Evolutionary conservation across 1,140 invertebrate genomes (phyloP).

Genomic region (Rhyzopertha dominica): DNA sequence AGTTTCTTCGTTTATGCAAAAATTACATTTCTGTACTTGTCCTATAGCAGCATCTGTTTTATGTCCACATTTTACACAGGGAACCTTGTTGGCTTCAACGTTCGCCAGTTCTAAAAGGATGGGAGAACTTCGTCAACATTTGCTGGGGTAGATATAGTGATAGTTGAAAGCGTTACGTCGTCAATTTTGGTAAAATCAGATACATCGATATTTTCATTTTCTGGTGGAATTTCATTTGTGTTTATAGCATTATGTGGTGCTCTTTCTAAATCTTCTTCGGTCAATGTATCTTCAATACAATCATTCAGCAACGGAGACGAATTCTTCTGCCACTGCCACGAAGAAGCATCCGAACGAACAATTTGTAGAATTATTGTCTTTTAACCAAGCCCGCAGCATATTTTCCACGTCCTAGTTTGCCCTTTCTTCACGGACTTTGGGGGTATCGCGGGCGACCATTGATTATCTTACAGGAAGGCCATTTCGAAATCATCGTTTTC

Average conservation of each 20-base stretch:
- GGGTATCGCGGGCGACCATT: constrained; percentile 43
- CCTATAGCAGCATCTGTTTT: constrained; percentile 8
- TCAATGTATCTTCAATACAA: too few relatives aligned
- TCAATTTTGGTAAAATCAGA: constrained; percentile 28
- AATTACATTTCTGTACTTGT: constrained; percentile 20
- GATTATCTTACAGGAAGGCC: constrained; percentile 41
- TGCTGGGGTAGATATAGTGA: not conserved
- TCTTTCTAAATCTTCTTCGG: too few relatives aligned
- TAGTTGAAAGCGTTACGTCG: constrained; percentile 7
- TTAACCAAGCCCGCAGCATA: constrained; percentile 25
- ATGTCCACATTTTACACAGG: constrained; percentile 23
- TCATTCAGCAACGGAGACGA: constrained; percentile 21
- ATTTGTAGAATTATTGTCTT: constrained; percentile 18
- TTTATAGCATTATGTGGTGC: too few relatives aligned
- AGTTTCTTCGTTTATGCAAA: constrained; percentile 26
- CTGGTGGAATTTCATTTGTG: too few relatives aligned
- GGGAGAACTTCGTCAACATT: not conserved
- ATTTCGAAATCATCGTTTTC: constrained; percentile 23
- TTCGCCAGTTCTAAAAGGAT: not conserved
- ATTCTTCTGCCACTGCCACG: constrained; percentile 27
- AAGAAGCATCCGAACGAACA: constrained; percentile 26
- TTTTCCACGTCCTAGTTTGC: constrained; percentile 28
- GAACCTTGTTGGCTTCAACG: constrained; percentile 4
- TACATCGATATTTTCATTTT: constrained; percentile 15
- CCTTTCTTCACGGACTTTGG: constrained; percentile 39